Evolutionary conservation across 2,797 vertebrate species (phyloP).

Genomic region (Semotilus atromaculatus): DNA sequence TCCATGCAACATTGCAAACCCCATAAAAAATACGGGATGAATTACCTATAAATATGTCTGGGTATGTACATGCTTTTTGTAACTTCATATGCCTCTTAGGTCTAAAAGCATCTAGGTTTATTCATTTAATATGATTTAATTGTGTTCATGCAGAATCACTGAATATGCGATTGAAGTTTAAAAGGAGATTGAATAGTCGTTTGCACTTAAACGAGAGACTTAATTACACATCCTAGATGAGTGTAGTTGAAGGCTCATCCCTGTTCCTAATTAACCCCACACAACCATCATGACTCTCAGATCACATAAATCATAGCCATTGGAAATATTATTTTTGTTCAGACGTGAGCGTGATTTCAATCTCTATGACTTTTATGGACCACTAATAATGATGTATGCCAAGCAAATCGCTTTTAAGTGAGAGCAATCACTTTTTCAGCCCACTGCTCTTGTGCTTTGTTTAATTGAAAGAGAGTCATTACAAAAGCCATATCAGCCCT

Average conservation of each 20-base stretch:
- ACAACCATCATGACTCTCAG: constrained; percentile 71
- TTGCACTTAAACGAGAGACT: constrained; percentile 54
- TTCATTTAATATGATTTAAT: not conserved
- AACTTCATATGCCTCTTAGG: not conserved
- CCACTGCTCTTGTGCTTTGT: constrained; percentile 52
- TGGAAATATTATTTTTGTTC: constrained; percentile 80
- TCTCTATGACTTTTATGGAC: constrained; percentile 54
- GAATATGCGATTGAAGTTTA: not conserved
- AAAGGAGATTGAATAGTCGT: constrained; percentile 51
- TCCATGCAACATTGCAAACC: not conserved
- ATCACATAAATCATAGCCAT: constrained; percentile 77
- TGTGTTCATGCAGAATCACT: constrained; percentile 10
- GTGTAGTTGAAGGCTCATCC: constrained; percentile 70
- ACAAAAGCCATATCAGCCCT: constrained; percentile 57
- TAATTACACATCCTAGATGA: constrained; percentile 64
- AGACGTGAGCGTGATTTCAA: constrained; percentile 57
- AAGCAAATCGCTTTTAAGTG: constrained; percentile 62
- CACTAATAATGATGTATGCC: constrained; percentile 64
- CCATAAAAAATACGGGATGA: not conserved
- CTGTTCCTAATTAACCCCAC: constrained; percentile 82
- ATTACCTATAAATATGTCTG: not conserved
- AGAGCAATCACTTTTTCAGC: constrained; percentile 58
- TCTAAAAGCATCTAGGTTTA: not conserved
- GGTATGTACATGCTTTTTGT: not conserved
- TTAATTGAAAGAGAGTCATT: constrained; percentile 64